A percentile compares a stretch with the other conserved stretches of the same genome.
Conservation (phyloP, 2,888 invertebrate genomes). For the Phalangium opilio region DNA sequence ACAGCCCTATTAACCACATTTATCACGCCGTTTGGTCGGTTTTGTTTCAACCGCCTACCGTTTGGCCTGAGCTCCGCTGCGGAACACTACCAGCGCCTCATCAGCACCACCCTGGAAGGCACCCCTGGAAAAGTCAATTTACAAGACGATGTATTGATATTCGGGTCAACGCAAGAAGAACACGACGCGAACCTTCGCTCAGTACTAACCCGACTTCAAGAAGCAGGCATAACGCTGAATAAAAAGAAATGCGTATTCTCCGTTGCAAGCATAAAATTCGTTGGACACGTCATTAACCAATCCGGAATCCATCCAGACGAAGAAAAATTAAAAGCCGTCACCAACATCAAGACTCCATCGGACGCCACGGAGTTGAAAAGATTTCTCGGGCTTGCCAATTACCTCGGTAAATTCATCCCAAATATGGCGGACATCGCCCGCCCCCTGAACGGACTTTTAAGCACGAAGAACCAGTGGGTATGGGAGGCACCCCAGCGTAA, state of each 20-base stretch:
- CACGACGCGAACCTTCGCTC: not conserved
- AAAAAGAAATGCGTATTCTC: not conserved
- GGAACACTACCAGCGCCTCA: constrained; percentile 1
- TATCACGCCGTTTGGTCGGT: constrained; percentile 5
- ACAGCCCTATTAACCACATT: constrained; percentile 1
- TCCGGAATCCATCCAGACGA: not conserved
- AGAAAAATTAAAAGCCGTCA: not conserved
- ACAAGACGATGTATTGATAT: constrained; percentile 1
- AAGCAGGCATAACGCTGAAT: constrained; percentile 1
- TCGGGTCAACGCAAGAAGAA: constrained; percentile 1
- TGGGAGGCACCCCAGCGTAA: not conserved
- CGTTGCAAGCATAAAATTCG: not conserved
- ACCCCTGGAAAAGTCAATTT: not conserved
- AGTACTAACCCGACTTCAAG: not conserved
- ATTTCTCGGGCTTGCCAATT: constrained; percentile 1
- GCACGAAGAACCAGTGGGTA: not conserved
- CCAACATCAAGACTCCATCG: not conserved
- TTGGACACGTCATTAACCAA: not conserved
- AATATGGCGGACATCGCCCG: not conserved
- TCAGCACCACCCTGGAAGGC: not conserved
- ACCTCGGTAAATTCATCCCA: not conserved
- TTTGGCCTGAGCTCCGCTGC: constrained; percentile 1
- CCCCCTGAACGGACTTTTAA: not conserved
- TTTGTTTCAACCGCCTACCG: constrained; percentile 3
- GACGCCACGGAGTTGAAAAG: constrained; percentile 1